Base-by-base conservation (phyloP, 1,140 invertebrate species). In the Dufourea novaeangliae region DNA sequence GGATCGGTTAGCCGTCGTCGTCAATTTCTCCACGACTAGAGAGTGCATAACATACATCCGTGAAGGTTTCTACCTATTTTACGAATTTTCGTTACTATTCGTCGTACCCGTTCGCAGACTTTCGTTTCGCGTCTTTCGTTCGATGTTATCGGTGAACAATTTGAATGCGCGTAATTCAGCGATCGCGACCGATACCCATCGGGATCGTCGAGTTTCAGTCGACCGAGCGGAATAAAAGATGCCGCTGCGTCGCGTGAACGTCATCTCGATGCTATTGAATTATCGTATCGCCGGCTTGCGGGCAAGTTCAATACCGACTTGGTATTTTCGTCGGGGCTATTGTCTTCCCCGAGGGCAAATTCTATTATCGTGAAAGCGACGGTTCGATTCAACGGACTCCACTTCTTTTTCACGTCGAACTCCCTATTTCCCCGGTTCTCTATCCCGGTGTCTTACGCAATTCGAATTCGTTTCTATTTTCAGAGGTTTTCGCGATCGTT, bases 311-410 rank as follows among this genome's bases (percentile, higher is more conserved):
- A 56, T 56, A 56, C 25, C 22, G 25, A 56, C 5, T 56, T 56
- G 22, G 52, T 27, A 27, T 56, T 56, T 56, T 56, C 52, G 25
- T 12, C 52, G 52, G 11, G n/a, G 52, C 22, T 25, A 56, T 56
- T 56, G 52, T 56, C 52, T 56, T 11, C 7, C 3, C 22, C 20
- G 10, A 11, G 22, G 52, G n/a, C 25, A 56, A 56, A 56, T 56
- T 56, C 52, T 22, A 29, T 56, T 56, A 56, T 56, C 52, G 52
- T 12, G 52, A 10, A 27, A 56, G 52, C 52, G 52, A 56, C 52
- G 22, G 52, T 54, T n/a, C 50, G 50, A 54, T 25, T 54, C 50
- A 25, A 54, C 22, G 50, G n/a, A 6, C 12, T 22, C 25, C 22
- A 14, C 52, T 56, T 20, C n/a, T 22, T 34, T 22, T 37, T 61